These are phyloP conservation scores for Smutsia gigantea DNA, from an alignment of 2,797 vertebrate genomes.

Conservation along the genomic window DNA sequence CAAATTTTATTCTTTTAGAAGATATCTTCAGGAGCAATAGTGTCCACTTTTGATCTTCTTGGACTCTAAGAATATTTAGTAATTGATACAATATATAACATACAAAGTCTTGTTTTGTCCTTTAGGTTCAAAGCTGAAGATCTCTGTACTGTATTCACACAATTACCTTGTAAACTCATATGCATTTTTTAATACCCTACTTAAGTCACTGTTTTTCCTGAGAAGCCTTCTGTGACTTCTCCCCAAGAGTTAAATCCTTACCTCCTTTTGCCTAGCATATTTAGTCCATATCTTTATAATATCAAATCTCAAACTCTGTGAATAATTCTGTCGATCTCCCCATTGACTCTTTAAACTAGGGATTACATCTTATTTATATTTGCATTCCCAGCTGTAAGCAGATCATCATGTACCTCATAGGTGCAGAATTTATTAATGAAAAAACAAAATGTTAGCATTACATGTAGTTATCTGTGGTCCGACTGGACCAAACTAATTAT, in stretches of 20 bases:
- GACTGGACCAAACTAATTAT: not conserved
- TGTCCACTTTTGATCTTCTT: not conserved
- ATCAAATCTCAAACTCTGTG: not conserved
- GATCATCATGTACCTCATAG: not conserved
- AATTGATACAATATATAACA: not conserved
- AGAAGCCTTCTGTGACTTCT: not conserved
- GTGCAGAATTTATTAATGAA: not conserved
- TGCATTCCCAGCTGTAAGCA: not conserved
- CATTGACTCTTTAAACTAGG: not conserved
- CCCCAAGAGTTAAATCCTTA: not conserved
- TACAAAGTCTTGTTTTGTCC: not conserved
- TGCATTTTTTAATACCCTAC: not conserved
- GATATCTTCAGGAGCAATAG: not conserved
- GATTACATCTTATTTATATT: slow-evolving; percentile 28
- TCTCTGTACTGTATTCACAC: not conserved
- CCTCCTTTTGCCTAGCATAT: not conserved
- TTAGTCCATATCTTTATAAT: not conserved
- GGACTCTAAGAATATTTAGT: not conserved
- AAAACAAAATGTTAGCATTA: not conserved
- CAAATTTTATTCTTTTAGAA: not conserved
- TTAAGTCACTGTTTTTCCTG: not conserved
- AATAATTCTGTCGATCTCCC: not conserved
- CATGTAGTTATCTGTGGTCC: not conserved
- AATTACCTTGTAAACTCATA: not conserved
- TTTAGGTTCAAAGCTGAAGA: not conserved